Conservation (phyloP, 2,888 invertebrate genomes). For the Carpatolechia fugitivella region DNA sequence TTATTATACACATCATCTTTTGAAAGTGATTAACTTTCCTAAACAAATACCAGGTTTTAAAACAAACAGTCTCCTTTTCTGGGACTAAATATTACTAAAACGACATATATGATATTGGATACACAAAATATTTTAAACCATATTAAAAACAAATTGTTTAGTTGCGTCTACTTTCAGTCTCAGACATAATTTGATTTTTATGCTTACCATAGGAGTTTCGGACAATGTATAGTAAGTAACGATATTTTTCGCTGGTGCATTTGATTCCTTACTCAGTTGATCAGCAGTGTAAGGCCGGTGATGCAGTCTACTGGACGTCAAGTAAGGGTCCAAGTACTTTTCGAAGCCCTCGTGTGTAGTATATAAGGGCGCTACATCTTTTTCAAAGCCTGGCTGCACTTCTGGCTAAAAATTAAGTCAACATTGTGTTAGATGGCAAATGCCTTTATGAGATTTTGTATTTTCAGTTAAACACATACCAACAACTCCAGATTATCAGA, state of each 20-base stretch:
- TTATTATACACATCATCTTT: too few relatives aligned
- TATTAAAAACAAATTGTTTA: too few relatives aligned
- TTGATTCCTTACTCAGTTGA: slow-evolving; percentile 45
- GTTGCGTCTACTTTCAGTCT: too few relatives aligned
- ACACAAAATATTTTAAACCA: background rate
- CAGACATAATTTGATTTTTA: too few relatives aligned
- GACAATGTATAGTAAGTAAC: slow-evolving; percentile 64
- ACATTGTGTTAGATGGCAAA: too few relatives aligned
- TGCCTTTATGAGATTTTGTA: too few relatives aligned
- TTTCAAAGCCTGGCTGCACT: slow-evolving; percentile 45
- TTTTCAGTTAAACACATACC: too few relatives aligned
- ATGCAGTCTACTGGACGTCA: slow-evolving; percentile 60
- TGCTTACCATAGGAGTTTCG: slow-evolving; percentile 58
- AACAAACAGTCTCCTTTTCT: too few relatives aligned
- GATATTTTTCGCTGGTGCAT: slow-evolving; percentile 45
- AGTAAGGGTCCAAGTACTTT: slow-evolving; percentile 64
- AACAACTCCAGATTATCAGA: too few relatives aligned
- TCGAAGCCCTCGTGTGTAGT: slow-evolving; percentile 65
- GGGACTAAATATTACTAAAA: too few relatives aligned
- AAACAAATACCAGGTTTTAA: too few relatives aligned
- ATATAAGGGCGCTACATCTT: slow-evolving; percentile 52
- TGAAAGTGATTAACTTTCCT: slow-evolving; percentile 26
- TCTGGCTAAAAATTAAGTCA: slow-evolving; percentile 31
- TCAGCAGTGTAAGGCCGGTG: slow-evolving; percentile 62
- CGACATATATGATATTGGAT: too few relatives aligned